A percentile compares a stretch with the other conserved stretches of the same genome.
These are phyloP conservation scores for Oxygymnocypris stewartii DNA, from an alignment of 2,113 vertebrate species.

Conservation along the genomic window DNA sequence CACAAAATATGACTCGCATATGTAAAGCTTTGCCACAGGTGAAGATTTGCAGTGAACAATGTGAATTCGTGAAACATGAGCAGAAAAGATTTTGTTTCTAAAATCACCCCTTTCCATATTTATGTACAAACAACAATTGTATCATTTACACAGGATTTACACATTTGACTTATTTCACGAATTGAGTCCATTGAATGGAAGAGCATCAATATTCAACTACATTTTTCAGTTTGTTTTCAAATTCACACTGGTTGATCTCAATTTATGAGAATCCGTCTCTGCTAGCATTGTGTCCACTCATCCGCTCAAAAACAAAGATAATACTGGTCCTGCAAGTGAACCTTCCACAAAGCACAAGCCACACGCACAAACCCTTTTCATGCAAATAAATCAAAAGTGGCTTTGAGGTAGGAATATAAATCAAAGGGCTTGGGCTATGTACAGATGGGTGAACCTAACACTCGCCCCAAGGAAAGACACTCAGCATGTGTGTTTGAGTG, in stretches of 20 bases:
- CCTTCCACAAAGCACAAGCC: conserved; percentile 4
- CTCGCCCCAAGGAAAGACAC: conserved; percentile 42
- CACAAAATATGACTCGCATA: neutral
- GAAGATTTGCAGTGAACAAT: neutral
- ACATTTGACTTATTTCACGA: too few species aligned
- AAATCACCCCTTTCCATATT: too few species aligned
- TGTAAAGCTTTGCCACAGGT: neutral
- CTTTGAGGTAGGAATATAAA: conserved; percentile 53
- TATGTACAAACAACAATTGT: too few species aligned
- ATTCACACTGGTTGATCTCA: conserved; percentile 4
- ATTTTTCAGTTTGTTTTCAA: neutral
- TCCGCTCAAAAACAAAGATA: neutral
- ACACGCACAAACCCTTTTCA: conserved; percentile 37
- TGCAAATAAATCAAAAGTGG: conserved; percentile 58
- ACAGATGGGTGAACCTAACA: conserved; percentile 59
- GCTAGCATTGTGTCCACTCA: neutral
- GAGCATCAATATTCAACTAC: neutral
- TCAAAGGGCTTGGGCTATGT: conserved; percentile 38
- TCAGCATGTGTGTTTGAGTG: conserved; percentile 37
- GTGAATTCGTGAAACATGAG: neutral
- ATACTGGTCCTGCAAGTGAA: conserved; percentile 7
- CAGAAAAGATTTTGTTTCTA: neutral
- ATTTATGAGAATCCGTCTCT: conserved; percentile 10
- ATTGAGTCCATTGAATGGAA: neutral
- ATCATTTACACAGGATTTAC: neutral